A percentile compares a stretch with the other conserved stretches of the same genome.
phyloP scores from a whole-genome alignment of 1,140 invertebrate species.

The Orchestia grillus region DNA sequence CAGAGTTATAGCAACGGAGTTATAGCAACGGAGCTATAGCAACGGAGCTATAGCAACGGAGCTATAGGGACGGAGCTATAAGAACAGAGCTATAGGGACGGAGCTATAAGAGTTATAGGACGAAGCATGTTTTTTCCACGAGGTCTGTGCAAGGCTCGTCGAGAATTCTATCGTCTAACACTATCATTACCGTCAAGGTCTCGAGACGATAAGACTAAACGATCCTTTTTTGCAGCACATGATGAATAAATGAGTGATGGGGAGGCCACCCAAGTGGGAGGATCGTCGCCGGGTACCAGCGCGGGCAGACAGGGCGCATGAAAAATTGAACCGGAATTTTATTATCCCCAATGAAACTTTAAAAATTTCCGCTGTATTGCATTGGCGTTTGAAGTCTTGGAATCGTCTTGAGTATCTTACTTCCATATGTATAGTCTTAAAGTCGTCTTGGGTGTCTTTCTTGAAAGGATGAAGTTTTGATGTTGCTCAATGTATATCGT shows the following conservation, averaged over 20 bases:
- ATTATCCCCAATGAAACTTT: not conserved
- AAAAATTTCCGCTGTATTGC: not conserved
- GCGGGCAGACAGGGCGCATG: not conserved
- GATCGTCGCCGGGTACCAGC: not conserved
- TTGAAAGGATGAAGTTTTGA: not conserved
- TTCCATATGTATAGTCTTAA: not conserved
- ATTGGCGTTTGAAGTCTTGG: not conserved
- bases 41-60: too few species aligned
- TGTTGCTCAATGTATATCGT: not conserved
- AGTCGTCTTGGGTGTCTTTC: not conserved
- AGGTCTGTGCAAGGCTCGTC: not conserved
- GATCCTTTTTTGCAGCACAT: constrained; percentile 49
- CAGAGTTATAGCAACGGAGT: too few species aligned
- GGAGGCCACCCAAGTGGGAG: constrained; percentile 2
- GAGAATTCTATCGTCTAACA: constrained; percentile 32
- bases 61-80: too few species aligned
- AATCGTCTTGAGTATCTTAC: not conserved
- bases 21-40: too few species aligned
- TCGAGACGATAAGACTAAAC: constrained; percentile 45
- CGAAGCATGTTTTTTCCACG: not conserved
- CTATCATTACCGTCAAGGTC: constrained; percentile 55
- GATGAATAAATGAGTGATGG: constrained; percentile 48
- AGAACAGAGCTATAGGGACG: too few species aligned
- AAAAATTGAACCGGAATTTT: constrained; percentile 27
- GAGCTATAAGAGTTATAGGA: too few species aligned